phyloP scores from a whole-genome alignment of 2,113 vertebrate species.

The Mesembrinibis cayennensis region DNA sequence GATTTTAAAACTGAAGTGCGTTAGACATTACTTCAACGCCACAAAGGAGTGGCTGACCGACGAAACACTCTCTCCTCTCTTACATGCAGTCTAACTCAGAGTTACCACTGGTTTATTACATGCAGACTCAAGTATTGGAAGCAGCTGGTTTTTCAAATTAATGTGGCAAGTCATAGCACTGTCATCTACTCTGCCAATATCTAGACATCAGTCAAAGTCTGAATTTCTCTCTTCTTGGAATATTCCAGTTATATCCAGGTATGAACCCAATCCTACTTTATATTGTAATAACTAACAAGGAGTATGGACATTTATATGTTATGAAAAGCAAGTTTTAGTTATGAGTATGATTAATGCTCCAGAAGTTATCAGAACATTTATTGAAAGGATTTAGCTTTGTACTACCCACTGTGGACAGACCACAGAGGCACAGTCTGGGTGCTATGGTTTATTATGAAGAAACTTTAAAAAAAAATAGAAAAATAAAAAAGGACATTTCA shows the following conservation, averaged over 20 bases:
- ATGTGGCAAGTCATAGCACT: background rate
- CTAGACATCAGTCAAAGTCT: background rate
- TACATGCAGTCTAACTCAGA: background rate
- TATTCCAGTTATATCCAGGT: background rate
- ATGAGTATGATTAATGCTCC: background rate
- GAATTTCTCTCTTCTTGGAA: background rate
- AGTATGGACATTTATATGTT: background rate
- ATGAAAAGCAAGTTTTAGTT: background rate
- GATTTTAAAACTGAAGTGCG: background rate
- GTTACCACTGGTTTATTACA: background rate
- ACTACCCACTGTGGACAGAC: background rate
- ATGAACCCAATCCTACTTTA: background rate
- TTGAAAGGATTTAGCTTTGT: background rate
- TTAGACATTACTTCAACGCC: background rate
- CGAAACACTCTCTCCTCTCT: background rate
- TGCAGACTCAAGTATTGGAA: background rate
- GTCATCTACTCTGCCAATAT: background rate
- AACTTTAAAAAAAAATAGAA: background rate
- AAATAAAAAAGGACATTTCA: background rate
- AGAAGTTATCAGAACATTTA: background rate
- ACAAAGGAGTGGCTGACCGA: background rate
- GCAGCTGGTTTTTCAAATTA: background rate
- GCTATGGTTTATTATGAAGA: background rate
- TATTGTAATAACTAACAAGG: background rate
- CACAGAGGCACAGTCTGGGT: background rate